Conservation (phyloP, 2,888 invertebrate species). For the Caenorhabditis afra region DNA sequence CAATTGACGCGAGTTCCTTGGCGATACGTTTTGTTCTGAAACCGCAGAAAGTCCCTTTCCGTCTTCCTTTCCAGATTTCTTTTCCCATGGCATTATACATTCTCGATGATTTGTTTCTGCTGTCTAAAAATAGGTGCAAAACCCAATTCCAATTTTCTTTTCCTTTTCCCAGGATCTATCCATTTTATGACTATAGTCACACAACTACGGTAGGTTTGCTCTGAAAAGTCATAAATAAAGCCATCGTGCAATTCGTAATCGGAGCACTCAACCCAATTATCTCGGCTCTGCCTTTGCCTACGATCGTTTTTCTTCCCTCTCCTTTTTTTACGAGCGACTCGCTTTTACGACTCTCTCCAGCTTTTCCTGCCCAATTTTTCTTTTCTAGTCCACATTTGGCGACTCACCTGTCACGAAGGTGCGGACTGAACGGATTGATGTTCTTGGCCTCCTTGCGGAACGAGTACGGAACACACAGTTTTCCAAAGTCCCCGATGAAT, state of each 20-base stretch:
- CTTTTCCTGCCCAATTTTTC: constrained; percentile 65
- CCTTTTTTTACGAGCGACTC: no score
- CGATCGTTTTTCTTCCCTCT: no score
- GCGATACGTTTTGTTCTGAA: constrained; percentile 69
- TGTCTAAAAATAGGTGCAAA: no score
- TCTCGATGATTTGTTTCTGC: no score
- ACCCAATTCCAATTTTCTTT: neutral
- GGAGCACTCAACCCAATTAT: constrained; percentile 21
- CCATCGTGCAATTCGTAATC: neutral
- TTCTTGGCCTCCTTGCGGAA: constrained; percentile 79
- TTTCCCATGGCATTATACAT: no score
- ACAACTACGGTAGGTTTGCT: neutral
- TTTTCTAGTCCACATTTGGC: neutral
- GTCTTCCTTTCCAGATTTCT: no score
- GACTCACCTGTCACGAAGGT: constrained; percentile 73
- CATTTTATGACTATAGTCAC: neutral
- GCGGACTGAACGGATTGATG: constrained; percentile 78
- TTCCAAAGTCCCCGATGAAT: constrained; percentile 76
- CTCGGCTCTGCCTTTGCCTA: neutral
- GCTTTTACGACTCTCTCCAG: constrained; percentile 15
- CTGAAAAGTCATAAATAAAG: constrained; percentile 10
- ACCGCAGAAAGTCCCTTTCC: no score
- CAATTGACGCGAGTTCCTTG: constrained; percentile 79
- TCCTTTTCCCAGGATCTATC: neutral
- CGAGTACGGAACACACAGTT: constrained; percentile 72